These are phyloP conservation scores for Lutjanus erythropterus DNA, from an alignment of 2,113 vertebrate genomes.

Conservation along the genomic window DNA sequence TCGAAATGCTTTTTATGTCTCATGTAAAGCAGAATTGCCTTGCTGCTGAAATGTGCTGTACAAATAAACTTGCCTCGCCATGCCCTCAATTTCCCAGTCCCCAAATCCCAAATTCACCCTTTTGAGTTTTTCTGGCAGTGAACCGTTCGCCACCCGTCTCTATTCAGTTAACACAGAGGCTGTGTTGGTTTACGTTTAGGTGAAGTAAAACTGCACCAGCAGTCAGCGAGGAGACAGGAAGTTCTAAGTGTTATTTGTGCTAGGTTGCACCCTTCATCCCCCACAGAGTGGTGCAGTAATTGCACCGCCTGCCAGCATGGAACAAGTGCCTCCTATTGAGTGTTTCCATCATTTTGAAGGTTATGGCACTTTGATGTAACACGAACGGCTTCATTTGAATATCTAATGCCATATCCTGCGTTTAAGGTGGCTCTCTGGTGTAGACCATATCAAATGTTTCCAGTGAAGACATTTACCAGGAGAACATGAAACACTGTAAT, in stretches of 20 bases:
- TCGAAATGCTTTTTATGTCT: background rate
- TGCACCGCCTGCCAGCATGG: slow-evolving; percentile 64
- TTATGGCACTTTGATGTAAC: slow-evolving; percentile 71
- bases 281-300: slow-evolving; percentile 61
- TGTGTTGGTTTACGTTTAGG: background rate
- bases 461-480: slow-evolving; percentile 7
- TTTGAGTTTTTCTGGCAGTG: slow-evolving; percentile 10
- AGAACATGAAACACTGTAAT: background rate
- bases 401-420: slow-evolving; percentile 39
- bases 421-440: slow-evolving; percentile 53
- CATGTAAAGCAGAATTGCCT: background rate
- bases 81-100: slow-evolving; percentile 5
- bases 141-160: slow-evolving; percentile 9
- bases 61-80: background rate
- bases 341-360: slow-evolving; percentile 75
- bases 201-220: slow-evolving; percentile 39
- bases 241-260: slow-evolving; percentile 62
- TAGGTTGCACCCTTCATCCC: slow-evolving; percentile 59
- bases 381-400: slow-evolving; percentile 59
- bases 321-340: slow-evolving; percentile 65
- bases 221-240: slow-evolving; percentile 43
- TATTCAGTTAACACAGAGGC: slow-evolving; percentile 8
- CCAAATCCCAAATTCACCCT: background rate
- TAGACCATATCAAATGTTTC: slow-evolving; percentile 11
- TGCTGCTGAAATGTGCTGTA: background rate